Percentiles rank a stretch among this genome's conserved stretches.
Conservation (phyloP, 30 jellyfish, hydroid and myxozoan genomes). For the Hydra vulgaris region DNA sequence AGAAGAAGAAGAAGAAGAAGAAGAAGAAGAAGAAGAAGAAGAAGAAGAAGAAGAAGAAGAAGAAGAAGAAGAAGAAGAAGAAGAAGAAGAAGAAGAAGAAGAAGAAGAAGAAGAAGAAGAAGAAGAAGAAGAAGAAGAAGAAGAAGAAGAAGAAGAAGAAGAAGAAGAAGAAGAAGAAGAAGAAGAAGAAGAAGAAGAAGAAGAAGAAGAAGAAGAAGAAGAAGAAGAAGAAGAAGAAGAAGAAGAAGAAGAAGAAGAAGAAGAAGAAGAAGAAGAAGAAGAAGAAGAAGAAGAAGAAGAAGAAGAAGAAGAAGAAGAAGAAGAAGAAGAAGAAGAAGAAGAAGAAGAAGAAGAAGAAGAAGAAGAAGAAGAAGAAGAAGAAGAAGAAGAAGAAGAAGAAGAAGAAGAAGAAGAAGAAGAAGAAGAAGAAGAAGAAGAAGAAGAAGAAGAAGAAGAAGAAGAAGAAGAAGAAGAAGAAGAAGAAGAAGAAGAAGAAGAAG, state of each 20-base stretch:
- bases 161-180: neutral
- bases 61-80: conserved; percentile 23
- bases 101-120: no score
- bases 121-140: no score
- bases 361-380: conserved; percentile 25
- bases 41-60: conserved; percentile 25
- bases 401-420: conserved; percentile 25
- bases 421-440: conserved; percentile 25
- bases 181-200: neutral
- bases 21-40: conserved; percentile 33
- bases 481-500: conserved; percentile 25
- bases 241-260: conserved; percentile 24
- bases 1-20: conserved; percentile 47
- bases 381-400: conserved; percentile 24
- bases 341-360: conserved; percentile 25
- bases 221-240: conserved; percentile 24
- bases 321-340: conserved; percentile 24
- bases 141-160: no score
- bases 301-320: conserved; percentile 34
- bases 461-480: conserved; percentile 25
- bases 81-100: conserved; percentile 24
- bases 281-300: conserved; percentile 29
- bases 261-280: conserved; percentile 23
- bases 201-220: conserved; percentile 17
- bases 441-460: conserved; percentile 24